Percentiles rank a stretch among this genome's conserved stretches.
Evolutionary conservation across 1,140 invertebrate genomes (phyloP).

Genomic region (Papilio glaucus): DNA sequence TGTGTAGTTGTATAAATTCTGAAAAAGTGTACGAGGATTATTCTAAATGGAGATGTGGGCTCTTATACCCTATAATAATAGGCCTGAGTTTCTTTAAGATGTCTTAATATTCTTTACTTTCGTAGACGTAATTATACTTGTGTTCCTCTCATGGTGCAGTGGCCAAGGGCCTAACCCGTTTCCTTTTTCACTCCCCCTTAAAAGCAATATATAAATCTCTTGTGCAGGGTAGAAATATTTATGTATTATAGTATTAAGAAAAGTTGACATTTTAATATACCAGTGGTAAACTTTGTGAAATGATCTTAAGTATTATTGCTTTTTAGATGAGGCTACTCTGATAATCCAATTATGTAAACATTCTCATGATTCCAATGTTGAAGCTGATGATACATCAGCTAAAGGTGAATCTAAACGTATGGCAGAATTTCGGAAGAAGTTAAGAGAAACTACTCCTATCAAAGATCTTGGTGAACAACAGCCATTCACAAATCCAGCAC

Average conservation of each 20-base stretch:
- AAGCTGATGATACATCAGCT: conserved; percentile 46
- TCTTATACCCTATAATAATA: no score
- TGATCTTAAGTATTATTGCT: no score
- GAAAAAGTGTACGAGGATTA: no score
- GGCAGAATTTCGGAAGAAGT: conserved; percentile 85
- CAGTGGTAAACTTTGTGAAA: not conserved
- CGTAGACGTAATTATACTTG: not conserved
- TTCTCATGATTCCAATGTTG: conserved; percentile 51
- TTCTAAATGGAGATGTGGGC: no score
- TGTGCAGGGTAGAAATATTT: no score
- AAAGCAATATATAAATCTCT: no score
- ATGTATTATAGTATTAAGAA: no score
- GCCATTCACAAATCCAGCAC: conserved; percentile 87
- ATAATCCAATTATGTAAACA: conserved; percentile 44
- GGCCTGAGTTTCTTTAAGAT: not conserved
- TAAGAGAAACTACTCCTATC: conserved; percentile 85
- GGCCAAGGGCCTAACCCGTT: no score
- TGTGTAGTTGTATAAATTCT: no score
- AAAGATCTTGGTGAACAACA: conserved; percentile 85
- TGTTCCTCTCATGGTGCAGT: no score
- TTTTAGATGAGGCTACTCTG: conserved; percentile 19
- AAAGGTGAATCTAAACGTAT: conserved; percentile 70
- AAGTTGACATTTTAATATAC: no score
- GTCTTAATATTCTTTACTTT: not conserved
- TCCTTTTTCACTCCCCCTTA: no score